These are phyloP conservation scores for Drusus annulatus DNA, from an alignment of 1,140 invertebrate genomes.

Conservation along the genomic window DNA sequence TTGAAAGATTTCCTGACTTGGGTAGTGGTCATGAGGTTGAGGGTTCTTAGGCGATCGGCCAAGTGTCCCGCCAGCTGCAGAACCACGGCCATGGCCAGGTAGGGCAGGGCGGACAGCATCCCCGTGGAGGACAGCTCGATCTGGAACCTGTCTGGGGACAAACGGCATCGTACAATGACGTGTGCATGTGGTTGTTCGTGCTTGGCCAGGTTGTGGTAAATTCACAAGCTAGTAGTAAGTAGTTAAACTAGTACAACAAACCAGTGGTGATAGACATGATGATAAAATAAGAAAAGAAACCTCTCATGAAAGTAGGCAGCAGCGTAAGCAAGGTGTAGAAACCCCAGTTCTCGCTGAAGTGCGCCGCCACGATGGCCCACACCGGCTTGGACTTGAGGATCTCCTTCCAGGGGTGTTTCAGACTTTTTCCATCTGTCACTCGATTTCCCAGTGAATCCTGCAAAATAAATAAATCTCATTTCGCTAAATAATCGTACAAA, in stretches of 20 bases:
- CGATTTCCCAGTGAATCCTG: constrained; percentile 66
- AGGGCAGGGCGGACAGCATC: constrained; percentile 87
- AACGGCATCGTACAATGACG: too few relatives aligned
- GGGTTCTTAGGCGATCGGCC: constrained; percentile 82
- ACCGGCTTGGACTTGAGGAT: constrained; percentile 89
- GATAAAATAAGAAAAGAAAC: constrained; percentile 67
- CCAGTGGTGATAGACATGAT: too few relatives aligned
- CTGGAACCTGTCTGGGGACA: constrained; percentile 77
- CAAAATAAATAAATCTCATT: constrained; percentile 31
- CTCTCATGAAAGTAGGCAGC: constrained; percentile 92
- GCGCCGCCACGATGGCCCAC: constrained; percentile 91
- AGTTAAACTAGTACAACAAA: too few relatives aligned
- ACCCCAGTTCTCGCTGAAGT: constrained; percentile 97
- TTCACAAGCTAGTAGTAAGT: too few relatives aligned
- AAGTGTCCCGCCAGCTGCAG: constrained; percentile 85
- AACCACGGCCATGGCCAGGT: constrained; percentile 87
- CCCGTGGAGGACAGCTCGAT: constrained; percentile 84
- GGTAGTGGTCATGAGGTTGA: constrained; percentile 79
- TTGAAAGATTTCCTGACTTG: constrained; percentile 83
- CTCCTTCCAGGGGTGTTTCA: constrained; percentile 83
- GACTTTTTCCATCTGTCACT: constrained; percentile 59
- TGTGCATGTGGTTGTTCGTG: too few relatives aligned
- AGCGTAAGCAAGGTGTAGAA: constrained; percentile 94
- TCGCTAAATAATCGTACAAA: too few relatives aligned
- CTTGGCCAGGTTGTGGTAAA: too few relatives aligned